Evolutionary conservation across 2,797 vertebrate species (phyloP), one percentile per base, ranked within the genome.

Genomic region (Crypturellus tataupa): DNA sequence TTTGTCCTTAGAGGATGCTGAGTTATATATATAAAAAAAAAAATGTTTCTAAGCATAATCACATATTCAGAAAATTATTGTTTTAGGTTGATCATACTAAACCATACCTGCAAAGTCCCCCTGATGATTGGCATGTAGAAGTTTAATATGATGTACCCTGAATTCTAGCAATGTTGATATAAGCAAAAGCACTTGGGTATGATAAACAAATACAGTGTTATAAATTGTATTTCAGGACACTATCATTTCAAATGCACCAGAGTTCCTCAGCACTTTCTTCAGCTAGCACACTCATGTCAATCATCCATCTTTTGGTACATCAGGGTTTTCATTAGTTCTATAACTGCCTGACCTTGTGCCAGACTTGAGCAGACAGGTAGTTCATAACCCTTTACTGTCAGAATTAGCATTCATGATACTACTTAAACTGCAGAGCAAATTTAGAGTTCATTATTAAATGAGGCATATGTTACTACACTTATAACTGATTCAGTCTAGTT

Each of bases 401-500:
- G 94, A 97, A 98, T 98, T 97, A 98, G 95, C 96, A 98, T 98
- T 98, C 96, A 95, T 97, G 97, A 95, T 97, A 94, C 93, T 94
- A 90, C 92, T 97, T 97, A 97, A 97, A 97, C 92, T 88, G 86
- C 58, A 92, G 97, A 96, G 94, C 94, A 96, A 96, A 98, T 97
- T 97, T 97, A 91, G 94, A 98, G 97, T 97, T 97, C 94, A 92
- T 97, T 98, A 98, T 98, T 98, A 98, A 97, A 98, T 97, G 96
- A 97, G 96, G 97, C 98, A 98, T 98, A 97, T 98, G 97, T 97
- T 98, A 96, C 97, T 97, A 98, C 90, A 97, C 93, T 97, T 97
- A 97, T 95, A 97, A 97, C 96, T 97, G 96, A 97, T 97, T 97
- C 97, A 95, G 84, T 94, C 92, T 95, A 92, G 97, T 95, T 98